phyloP scores from a whole-genome alignment of 2,888 invertebrate species.

The Synanthedon andrenaeformis region DNA sequence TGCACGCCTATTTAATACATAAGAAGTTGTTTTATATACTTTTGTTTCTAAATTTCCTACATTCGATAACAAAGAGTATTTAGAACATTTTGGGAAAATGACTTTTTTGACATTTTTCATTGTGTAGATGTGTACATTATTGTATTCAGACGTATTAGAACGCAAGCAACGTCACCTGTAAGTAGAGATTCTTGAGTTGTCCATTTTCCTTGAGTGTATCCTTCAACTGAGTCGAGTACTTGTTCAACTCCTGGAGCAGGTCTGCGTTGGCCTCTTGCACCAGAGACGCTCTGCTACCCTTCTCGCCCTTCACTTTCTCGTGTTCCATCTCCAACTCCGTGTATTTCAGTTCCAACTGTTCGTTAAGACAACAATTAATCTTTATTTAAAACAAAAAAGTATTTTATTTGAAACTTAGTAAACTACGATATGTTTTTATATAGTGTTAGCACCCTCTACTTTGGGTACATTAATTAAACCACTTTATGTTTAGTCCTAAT shows the following conservation, averaged over 20 bases:
- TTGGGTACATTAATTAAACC: too few species aligned
- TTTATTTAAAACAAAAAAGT: too few species aligned
- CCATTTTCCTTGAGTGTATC: constrained; percentile 60
- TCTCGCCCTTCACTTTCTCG: constrained; percentile 42
- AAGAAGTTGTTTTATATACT: background rate
- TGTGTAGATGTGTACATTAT: too few species aligned
- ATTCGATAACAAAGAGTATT: too few species aligned
- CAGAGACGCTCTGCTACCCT: constrained; percentile 46
- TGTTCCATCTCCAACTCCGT: constrained; percentile 54
- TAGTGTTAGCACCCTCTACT: too few species aligned
- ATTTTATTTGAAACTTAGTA: too few species aligned
- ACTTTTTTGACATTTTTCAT: too few species aligned
- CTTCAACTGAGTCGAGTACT: constrained; percentile 59
- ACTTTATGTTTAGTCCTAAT: too few species aligned
- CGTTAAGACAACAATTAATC: background rate
- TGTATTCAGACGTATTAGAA: too few species aligned
- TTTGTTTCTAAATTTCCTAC: background rate
- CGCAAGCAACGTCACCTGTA: constrained; percentile 30
- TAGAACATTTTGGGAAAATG: too few species aligned
- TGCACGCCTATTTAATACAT: constrained; percentile 60
- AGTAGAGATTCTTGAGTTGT: constrained; percentile 59
- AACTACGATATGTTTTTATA: too few species aligned
- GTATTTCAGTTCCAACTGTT: constrained; percentile 47
- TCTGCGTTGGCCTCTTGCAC: constrained; percentile 54
- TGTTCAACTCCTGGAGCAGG: constrained; percentile 58